These are phyloP conservation scores for Antheraea assamensis DNA, from an alignment of 2,888 invertebrate genomes.

Conservation along the genomic window DNA sequence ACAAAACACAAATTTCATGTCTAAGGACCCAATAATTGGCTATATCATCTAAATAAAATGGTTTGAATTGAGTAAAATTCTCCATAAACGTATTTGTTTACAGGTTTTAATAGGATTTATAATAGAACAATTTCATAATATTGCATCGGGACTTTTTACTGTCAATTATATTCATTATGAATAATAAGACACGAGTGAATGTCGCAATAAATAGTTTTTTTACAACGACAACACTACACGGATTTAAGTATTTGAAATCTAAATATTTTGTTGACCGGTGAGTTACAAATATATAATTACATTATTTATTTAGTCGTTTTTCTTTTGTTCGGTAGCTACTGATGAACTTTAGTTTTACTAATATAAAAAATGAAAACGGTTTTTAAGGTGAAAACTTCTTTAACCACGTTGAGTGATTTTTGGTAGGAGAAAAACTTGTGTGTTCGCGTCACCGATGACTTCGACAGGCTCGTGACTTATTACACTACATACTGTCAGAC, in stretches of 20 bases:
- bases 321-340: too few species aligned
- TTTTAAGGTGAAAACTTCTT: too few species aligned
- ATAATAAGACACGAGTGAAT: slow-evolving; percentile 31
- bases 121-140: not conserved
- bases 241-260: slow-evolving; percentile 67
- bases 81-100: not conserved
- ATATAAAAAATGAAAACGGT: too few species aligned
- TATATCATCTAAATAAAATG: not conserved
- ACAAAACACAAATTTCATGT: too few species aligned
- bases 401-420: too few species aligned
- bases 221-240: slow-evolving; percentile 65
- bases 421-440: too few species aligned
- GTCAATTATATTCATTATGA: not conserved
- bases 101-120: not conserved
- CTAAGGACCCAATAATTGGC: not conserved
- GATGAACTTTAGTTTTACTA: too few species aligned
- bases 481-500: too few species aligned
- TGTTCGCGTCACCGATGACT: too few species aligned
- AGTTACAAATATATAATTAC: slow-evolving; percentile 30
- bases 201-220: slow-evolving; percentile 50
- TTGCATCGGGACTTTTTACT: not conserved
- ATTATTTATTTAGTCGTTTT: not conserved
- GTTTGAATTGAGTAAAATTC: not conserved
- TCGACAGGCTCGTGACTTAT: too few species aligned
- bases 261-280: slow-evolving; percentile 58